These are phyloP conservation scores for Sebastes wilsoni DNA, from an alignment of 2,797 vertebrate genomes.

Conservation along the genomic window DNA sequence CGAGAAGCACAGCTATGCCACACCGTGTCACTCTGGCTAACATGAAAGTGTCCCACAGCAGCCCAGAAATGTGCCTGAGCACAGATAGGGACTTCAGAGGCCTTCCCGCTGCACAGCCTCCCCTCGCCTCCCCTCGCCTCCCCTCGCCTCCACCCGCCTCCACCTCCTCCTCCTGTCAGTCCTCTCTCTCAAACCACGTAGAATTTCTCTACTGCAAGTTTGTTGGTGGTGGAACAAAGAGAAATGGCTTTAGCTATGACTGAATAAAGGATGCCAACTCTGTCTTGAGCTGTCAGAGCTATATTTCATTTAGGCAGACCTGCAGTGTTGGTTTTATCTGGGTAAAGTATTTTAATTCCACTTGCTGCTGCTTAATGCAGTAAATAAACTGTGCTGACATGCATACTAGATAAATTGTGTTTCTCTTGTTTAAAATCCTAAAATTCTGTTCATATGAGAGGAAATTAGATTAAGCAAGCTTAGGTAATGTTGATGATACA, in stretches of 20 bases:
- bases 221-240: slow-evolving; percentile 65
- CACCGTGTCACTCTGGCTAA: slow-evolving; percentile 74
- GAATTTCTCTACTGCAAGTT: slow-evolving; percentile 47
- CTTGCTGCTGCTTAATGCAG: slow-evolving; percentile 15
- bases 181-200: slow-evolving; percentile 41
- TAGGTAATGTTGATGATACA: slow-evolving; percentile 27
- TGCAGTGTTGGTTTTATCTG: slow-evolving; percentile 25
- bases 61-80: slow-evolving; percentile 87
- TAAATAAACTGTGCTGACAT: slow-evolving; percentile 23
- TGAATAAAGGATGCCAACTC: slow-evolving; percentile 38
- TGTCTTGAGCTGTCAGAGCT: slow-evolving; percentile 29
- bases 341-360: slow-evolving; percentile 31
- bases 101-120: slow-evolving; percentile 53
- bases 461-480: slow-evolving; percentile 28
- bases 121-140: not conserved
- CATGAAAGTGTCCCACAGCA: slow-evolving; percentile 87
- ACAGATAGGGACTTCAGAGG: slow-evolving; percentile 87
- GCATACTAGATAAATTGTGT: not conserved
- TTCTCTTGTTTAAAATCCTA: slow-evolving; percentile 20
- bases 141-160: slow-evolving; percentile 22
- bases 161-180: slow-evolving; percentile 56
- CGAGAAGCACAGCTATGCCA: slow-evolving; percentile 67
- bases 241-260: slow-evolving; percentile 32
- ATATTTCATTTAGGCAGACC: slow-evolving; percentile 35
- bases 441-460: slow-evolving; percentile 8